Evolutionary conservation across 2,888 invertebrate genomes (phyloP), one percentile per base, ranked within the genome.

Genomic region (Eupithecia dodoneata): DNA sequence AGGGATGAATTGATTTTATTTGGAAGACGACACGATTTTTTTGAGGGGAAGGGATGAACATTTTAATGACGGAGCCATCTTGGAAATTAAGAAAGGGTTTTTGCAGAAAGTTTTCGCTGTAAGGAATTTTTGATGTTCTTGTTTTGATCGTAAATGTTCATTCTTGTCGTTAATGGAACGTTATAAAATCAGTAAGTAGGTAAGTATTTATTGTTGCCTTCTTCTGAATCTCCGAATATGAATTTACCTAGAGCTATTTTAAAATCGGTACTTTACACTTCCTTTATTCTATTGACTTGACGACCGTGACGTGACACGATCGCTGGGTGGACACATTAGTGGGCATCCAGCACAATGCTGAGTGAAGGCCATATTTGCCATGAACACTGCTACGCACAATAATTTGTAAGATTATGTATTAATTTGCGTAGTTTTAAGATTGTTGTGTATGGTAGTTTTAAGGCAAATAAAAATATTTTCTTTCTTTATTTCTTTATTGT

Each of bases 21-120:
- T 94, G 92, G 81, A 87, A 91, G 89, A 89, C 88, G 91, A 93
- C 94, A 94, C 94, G 94, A 92, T 94, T 94, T 94, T 94, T 94
- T 92, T 92, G 94, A 93, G 84, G 79, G 80, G 74, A 70, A 52
- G 74, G 77, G 75, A 73, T 73, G 78, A 79, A 82, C 83, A 84
- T 85, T 85, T 83, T 86, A 86, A 86, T 83, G 86, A 84, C 72
- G 80, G 79, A 71, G 84, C 83, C 83, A 83, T 85, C 83, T 86
- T 85, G 81, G 76, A 79, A 76, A 77, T 77, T 78, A 71, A 44
- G 78, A 73, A 73, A 67, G 41, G 65, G 59, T 74, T 77, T 74
- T 71, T 66, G 49, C n/a, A 66, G 6, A 47, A 69, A 67, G 13
- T 41, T 67, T 70, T 47, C 45, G 70, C 55, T 71, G 45, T 59